Percentiles rank a stretch among this genome's conserved stretches.
These are phyloP conservation scores for Dascillus cervinus DNA, from an alignment of 2,888 invertebrate species.

Conservation along the genomic window DNA sequence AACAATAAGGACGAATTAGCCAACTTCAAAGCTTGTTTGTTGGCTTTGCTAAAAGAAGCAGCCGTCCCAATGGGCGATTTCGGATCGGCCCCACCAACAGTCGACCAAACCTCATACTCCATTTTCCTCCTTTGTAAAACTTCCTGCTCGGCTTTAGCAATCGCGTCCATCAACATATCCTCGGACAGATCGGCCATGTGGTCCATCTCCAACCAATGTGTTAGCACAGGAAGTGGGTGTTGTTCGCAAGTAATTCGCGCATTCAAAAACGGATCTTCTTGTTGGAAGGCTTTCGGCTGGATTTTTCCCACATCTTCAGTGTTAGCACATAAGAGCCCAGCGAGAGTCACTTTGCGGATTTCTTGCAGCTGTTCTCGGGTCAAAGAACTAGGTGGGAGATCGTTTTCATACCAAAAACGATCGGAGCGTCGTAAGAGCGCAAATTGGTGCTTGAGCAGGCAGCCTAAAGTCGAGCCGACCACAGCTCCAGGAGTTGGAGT, in stretches of 20 bases:
- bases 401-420: conserved; percentile 94
- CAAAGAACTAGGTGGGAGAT: conserved; percentile 80
- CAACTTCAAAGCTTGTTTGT: conserved; percentile 69
- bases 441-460: conserved; percentile 77
- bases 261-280: conserved; percentile 78
- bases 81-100: conserved; percentile 75
- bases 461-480: conserved; percentile 84
- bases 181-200: conserved; percentile 59
- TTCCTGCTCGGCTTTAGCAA: conserved; percentile 72
- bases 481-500: conserved; percentile 70
- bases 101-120: conserved; percentile 75
- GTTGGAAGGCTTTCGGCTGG: conserved; percentile 81
- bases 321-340: conserved; percentile 72
- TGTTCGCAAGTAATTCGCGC: conserved; percentile 68
- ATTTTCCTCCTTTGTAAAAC: conserved; percentile 66
- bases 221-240: conserved; percentile 57
- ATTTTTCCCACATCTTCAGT: conserved; percentile 60
- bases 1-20: conserved; percentile 82
- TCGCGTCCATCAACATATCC: conserved; percentile 64
- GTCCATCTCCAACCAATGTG: conserved; percentile 65
- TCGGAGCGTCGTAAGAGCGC: conserved; percentile 76
- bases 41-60: conserved; percentile 86
- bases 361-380: conserved; percentile 70
- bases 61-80: conserved; percentile 81
- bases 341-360: conserved; percentile 69